Evolutionary conservation across 2,113 vertebrate genomes (phyloP).

Genomic region (Hydropotes inermis): DNA sequence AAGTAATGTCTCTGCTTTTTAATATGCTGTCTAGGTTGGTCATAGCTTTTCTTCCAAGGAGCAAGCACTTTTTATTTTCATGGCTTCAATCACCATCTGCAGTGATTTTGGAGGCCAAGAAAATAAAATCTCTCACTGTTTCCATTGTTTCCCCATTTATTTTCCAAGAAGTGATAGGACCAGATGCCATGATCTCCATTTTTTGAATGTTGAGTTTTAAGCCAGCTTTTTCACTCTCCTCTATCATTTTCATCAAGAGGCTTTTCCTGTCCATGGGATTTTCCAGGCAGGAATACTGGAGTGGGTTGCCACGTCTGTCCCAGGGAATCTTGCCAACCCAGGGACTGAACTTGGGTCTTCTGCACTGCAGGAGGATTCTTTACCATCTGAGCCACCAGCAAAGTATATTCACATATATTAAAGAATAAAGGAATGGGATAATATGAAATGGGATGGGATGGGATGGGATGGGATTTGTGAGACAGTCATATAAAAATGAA

Average conservation of each 20-base stretch:
- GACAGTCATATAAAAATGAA: not conserved
- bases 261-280: not conserved
- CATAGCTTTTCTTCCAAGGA: not conserved
- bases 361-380: not conserved
- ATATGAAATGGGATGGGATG: not conserved
- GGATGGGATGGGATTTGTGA: not conserved
- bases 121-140: not conserved
- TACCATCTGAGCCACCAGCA: not conserved
- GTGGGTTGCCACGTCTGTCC: not conserved
- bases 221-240: not conserved
- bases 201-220: not conserved
- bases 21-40: not conserved
- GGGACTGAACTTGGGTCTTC: not conserved
- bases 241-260: not conserved
- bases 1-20: not conserved
- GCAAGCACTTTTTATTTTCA: not conserved
- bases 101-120: not conserved
- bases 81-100: not conserved
- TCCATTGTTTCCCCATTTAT: not conserved
- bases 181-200: not conserved
- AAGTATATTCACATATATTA: not conserved
- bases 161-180: not conserved
- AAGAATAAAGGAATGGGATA: not conserved
- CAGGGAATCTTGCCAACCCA: not conserved
- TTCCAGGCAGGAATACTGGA: not conserved